Base-by-base conservation (phyloP, 2,888 invertebrate species). In the Petrolisthes manimaculis region DNA sequence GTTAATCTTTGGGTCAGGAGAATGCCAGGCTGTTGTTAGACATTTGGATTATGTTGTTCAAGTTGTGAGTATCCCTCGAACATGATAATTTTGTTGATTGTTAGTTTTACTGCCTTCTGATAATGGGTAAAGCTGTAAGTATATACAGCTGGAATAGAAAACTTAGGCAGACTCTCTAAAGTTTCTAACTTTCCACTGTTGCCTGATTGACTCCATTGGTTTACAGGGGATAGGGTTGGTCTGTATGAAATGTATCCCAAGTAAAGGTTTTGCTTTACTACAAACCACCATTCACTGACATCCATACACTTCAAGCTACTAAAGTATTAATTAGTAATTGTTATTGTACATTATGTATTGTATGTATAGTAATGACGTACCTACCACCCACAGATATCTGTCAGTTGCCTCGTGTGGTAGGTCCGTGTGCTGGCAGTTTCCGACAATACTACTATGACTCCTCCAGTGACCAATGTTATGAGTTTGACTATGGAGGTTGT, bases 401-500 rank as follows among this genome's bases (percentile, higher is more conserved):
- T 92, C 93, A 94, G 67, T 93, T 96, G 92, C 96, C 96, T 0
- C 94, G 95, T 93, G 93, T 95, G 71, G 93, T 94, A 12, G 97
- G 97, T 0, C 95, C 95, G 0, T 97, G 97, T 92, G 93, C 94
- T 12, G 95, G 94, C 6, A 94, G 94, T 51, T 93, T 95, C 89
- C 93, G 93, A 90, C 95, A 95, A 90, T 97, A 95, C 94, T 96
- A 95, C 93, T 97, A 96, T 93, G 96, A 97, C 92, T 93, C 94
- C 0, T 92, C 93, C 1, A 93, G 94, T 0, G 96, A 96, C 92
- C 93, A 94, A 51, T 97, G 97, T 93, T 94, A 95, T 91, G 93
- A 94, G 91, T 98, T 97, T 93, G 93, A 93, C 1, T 98, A 96
- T 92, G 95, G 97, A 69, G 97, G 97, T 88, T 98, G 97, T 92